phyloP scores from a whole-genome alignment of 2,113 vertebrate species.

The Boleophthalmus pectinirostris region DNA sequence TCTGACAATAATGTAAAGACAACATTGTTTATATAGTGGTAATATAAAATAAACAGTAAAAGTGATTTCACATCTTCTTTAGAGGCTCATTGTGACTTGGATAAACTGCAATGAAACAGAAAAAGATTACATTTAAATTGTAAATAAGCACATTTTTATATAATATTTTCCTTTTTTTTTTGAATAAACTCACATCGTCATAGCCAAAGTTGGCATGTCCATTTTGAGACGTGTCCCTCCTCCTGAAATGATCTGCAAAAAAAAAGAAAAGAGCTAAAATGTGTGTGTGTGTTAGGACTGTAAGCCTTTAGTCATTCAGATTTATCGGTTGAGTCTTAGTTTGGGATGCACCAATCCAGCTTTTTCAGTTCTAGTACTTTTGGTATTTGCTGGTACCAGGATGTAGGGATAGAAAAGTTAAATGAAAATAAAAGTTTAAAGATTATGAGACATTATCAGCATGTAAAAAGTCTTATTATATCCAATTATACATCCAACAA shows the following conservation, averaged over 20 bases:
- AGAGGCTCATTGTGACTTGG: constrained; percentile 74
- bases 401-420: no score
- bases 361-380: no score
- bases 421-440: no score
- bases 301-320: no score
- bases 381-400: no score
- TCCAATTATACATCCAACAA: no score
- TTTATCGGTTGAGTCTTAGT: no score
- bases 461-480: no score
- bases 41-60: background rate
- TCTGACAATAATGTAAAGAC: no score
- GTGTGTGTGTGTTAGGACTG: no score
- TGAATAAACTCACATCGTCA: constrained; percentile 86
- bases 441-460: no score
- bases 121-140: background rate
- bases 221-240: constrained; percentile 82
- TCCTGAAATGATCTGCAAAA: constrained; percentile 85
- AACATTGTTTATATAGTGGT: background rate
- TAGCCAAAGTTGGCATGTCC: constrained; percentile 89
- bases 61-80: constrained; percentile 30
- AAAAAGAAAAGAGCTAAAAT: background rate
- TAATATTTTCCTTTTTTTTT: background rate
- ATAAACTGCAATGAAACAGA: constrained; percentile 68
- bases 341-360: no score
- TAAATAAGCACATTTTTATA: background rate